phyloP scores from a whole-genome alignment of 1,140 invertebrate species.

The Rhopalosiphum padi region DNA sequence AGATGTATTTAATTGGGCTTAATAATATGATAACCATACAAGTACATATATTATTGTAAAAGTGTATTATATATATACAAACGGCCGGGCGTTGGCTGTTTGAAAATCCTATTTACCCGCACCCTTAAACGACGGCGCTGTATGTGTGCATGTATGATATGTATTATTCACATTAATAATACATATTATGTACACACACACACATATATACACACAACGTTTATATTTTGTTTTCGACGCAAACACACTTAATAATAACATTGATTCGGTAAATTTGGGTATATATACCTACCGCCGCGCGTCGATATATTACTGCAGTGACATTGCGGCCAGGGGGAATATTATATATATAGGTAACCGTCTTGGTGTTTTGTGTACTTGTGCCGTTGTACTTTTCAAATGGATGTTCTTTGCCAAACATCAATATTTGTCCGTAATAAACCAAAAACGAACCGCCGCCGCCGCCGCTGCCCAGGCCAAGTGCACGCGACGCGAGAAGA shows the following conservation, averaged over 20 bases:
- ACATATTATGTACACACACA: background rate
- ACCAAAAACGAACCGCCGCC: slow-evolving; percentile 55
- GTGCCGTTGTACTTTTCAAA: slow-evolving; percentile 58
- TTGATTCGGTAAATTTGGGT: slow-evolving; percentile 48
- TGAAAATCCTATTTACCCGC: slow-evolving; percentile 7
- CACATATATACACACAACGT: background rate
- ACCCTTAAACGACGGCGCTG: background rate
- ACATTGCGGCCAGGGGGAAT: slow-evolving; percentile 20
- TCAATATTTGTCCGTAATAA: slow-evolving; percentile 57
- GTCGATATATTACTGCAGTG: background rate
- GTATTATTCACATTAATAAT: slow-evolving; percentile 14
- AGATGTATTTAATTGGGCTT: background rate
- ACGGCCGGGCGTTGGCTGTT: background rate
- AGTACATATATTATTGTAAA: background rate
- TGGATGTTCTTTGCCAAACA: slow-evolving; percentile 58
- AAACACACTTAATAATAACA: slow-evolving; percentile 49
- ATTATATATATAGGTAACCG: slow-evolving; percentile 49
- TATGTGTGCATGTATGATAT: background rate
- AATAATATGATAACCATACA: background rate
- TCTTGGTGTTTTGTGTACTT: slow-evolving; percentile 54
- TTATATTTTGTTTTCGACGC: slow-evolving; percentile 30
- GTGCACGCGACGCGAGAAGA: background rate
- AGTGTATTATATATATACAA: background rate
- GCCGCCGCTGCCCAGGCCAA: slow-evolving; percentile 11
- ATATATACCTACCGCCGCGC: background rate